Conservation (phyloP, 2,888 invertebrate species). For the Nymphalis c-album region DNA sequence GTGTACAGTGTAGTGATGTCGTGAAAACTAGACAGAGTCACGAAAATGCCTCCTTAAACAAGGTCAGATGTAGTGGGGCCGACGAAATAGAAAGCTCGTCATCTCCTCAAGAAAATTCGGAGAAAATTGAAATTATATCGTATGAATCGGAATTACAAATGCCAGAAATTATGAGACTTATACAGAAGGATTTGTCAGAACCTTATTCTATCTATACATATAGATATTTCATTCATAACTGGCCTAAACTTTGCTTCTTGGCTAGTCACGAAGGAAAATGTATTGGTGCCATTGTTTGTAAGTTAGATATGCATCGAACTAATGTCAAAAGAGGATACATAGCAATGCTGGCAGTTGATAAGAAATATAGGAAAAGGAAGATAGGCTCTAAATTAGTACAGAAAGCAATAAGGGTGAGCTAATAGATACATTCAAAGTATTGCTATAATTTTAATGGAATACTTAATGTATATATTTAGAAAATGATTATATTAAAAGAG, state of each 20-base stretch:
- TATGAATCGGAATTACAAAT: conserved; percentile 98
- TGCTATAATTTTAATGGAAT: too few species aligned
- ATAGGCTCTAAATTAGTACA: conserved; percentile 93
- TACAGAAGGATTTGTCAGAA: conserved; percentile 99
- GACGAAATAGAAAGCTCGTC: conserved; percentile 42
- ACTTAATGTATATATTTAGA: too few species aligned
- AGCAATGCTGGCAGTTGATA: conserved; percentile 99
- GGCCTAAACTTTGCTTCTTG: conserved; percentile 99
- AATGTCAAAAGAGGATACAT: conserved; percentile 97
- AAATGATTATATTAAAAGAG: too few species aligned
- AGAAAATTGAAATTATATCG: conserved; percentile 71
- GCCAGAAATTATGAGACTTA: conserved; percentile 99
- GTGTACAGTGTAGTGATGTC: conserved; percentile 65
- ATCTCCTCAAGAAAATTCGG: conserved; percentile 47
- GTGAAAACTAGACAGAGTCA: conserved; percentile 25
- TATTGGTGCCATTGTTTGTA: conserved; percentile 99
- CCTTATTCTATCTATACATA: conserved; percentile 99
- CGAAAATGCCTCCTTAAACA: conserved; percentile 20
- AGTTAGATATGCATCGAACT: conserved; percentile 95
- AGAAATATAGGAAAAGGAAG: conserved; percentile 95
- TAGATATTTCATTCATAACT: conserved; percentile 99
- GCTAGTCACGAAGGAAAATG: conserved; percentile 93
- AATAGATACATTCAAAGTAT: neutral
- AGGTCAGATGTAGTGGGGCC: conserved; percentile 21
- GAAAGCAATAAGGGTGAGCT: conserved; percentile 86